These are phyloP conservation scores for Zosterops borbonicus DNA, from an alignment of 2,113 vertebrate genomes.

Conservation along the genomic window DNA sequence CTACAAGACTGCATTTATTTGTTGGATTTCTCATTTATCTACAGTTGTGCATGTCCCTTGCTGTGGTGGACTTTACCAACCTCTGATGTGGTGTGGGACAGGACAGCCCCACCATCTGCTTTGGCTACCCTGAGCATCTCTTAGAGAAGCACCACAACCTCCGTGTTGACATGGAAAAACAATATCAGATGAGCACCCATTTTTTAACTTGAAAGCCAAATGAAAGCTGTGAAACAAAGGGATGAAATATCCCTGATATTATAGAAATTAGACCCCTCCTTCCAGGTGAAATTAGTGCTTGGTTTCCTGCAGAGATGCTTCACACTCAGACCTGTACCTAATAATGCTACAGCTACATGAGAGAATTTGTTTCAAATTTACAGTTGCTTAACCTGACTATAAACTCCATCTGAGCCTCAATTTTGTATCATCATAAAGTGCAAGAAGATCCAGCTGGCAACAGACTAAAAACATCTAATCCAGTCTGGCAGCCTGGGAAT, in stretches of 20 bases:
- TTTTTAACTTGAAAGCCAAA: neutral
- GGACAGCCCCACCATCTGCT: neutral
- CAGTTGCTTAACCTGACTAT: neutral
- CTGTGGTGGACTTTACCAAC: neutral
- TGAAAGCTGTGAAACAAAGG: neutral
- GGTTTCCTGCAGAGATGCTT: neutral
- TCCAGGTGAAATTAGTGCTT: neutral
- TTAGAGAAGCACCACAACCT: neutral
- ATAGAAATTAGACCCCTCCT: neutral
- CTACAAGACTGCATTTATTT: neutral
- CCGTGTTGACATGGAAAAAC: neutral
- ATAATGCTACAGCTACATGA: neutral
- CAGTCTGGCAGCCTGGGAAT: neutral
- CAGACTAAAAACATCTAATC: neutral
- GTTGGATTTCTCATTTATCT: neutral
- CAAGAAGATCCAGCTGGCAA: neutral
- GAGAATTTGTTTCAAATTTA: neutral
- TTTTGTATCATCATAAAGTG: neutral
- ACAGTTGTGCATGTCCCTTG: neutral
- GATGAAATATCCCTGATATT: neutral
- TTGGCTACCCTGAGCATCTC: neutral
- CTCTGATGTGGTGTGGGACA: neutral
- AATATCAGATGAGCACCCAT: accelerated
- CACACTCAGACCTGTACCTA: neutral
- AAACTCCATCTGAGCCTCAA: neutral